phyloP scores from a whole-genome alignment of 1,140 invertebrate genomes.

The Procambarus virginalis region DNA sequence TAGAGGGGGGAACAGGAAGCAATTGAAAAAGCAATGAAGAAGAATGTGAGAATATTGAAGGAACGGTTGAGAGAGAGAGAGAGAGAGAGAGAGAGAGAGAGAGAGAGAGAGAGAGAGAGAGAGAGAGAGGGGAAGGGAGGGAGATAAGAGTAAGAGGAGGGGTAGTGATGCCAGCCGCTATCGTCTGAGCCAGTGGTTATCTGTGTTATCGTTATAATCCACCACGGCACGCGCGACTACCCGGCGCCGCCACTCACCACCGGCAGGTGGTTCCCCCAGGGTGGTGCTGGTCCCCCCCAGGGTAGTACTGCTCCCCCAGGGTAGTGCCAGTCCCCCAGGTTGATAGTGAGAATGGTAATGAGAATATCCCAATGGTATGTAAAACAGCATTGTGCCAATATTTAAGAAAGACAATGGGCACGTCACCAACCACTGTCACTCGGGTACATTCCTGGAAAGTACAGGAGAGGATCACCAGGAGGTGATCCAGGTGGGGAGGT shows the following conservation, averaged over 20 bases:
- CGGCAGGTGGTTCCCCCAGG: background rate
- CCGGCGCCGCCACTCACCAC: background rate
- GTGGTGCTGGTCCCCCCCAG: background rate
- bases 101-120: background rate
- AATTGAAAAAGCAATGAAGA: background rate
- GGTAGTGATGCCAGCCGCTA: background rate
- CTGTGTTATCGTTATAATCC: constrained; percentile 10
- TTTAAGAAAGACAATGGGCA: too few relatives aligned
- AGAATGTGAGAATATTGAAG: background rate
- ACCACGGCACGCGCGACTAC: background rate
- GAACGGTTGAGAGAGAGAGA: background rate
- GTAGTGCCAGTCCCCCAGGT: background rate
- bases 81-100: background rate
- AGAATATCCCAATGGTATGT: too few relatives aligned
- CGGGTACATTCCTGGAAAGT: too few relatives aligned
- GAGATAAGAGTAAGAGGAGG: background rate
- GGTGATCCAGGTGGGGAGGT: too few relatives aligned
- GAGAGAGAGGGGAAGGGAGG: too few relatives aligned
- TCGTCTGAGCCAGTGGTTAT: background rate
- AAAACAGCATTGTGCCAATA: too few relatives aligned
- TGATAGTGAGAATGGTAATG: background rate
- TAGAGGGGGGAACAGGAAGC: background rate
- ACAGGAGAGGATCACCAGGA: too few relatives aligned
- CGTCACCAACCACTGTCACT: too few relatives aligned
- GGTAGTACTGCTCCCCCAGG: background rate